Percentiles rank a stretch among this genome's conserved stretches.
Conservation (phyloP, 2,888 invertebrate genomes). For the Lycaena phlaeas region DNA sequence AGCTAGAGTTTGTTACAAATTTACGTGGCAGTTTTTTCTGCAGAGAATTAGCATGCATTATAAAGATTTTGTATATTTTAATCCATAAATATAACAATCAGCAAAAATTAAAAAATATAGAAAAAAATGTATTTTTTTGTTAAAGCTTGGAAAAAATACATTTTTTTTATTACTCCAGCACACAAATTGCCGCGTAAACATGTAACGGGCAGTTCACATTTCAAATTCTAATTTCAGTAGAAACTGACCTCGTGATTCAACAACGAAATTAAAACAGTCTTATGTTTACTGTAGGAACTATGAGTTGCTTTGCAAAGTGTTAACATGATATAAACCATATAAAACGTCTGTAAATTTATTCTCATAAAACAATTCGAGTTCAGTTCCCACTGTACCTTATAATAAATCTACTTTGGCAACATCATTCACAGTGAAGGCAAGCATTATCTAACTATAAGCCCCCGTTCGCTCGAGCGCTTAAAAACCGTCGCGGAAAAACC, state of each 20-base stretch:
- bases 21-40: not conserved
- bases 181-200: not conserved
- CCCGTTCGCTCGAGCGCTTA: no score
- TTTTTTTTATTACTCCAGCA: no score
- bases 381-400: constrained; percentile 3
- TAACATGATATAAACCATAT: not conserved
- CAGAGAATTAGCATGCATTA: no score
- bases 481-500: no score
- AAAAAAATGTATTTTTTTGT: no score
- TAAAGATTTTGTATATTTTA: no score
- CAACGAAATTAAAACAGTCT: not conserved
- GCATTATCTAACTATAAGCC: constrained; percentile 8
- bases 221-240: not conserved
- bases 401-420: constrained; percentile 19
- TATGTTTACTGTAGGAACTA: not conserved
- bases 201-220: not conserved
- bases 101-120: no score
- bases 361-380: no score
- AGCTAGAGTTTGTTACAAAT: not conserved
- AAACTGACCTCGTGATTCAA: not conserved
- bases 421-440: constrained; percentile 13
- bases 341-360: not conserved
- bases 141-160: no score
- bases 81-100: no score
- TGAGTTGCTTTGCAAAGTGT: not conserved